Evolutionary conservation across 2,113 vertebrate species (phyloP), one percentile per base, ranked within the genome.

Genomic region (Emydura subglobosa): DNA sequence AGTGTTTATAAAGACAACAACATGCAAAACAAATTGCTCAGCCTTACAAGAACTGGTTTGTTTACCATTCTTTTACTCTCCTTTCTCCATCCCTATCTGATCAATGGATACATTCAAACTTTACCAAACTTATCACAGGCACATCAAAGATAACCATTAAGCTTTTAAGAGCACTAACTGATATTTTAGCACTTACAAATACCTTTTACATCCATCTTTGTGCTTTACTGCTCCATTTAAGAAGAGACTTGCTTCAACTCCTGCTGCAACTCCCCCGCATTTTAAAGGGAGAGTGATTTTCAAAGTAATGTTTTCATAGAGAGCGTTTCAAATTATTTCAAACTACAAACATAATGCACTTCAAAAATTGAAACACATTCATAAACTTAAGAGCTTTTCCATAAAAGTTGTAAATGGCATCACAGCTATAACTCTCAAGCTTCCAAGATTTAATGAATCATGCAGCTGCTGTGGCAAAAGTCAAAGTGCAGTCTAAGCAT

Each of bases 181-280:
- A 97, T 94, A 97, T 96, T 97, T 97, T 95, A 96, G 96, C 93
- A 91, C 94, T 95, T 97, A 95, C 90, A 96, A 96, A 96, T 65
- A 34, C 13, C 61, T 65, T 65, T n/a, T n/a, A 72, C 34, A 34
- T 94, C 85, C 93, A 97, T 95, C 92, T 96, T n/a, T 68, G 59
- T 61, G 92, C 97, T 95, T 85, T 87, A 93, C 89, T 89, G 84
- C 74, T 94, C 93, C 74, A 59, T 85, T 86, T 91, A 92, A 94
- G n/a, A 72, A 11, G 92, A 85, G 83, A 95, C 83, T 92, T 51
- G 50, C 53, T 85, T 90, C 79, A 47, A 51, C 0, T 0, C 57
- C 53, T 83, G 50, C 47, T 95, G 22, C 84, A 79, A 79, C 82
- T 94, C 83, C 39, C 47, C 59, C 3, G 1, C 59, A 51, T 95